Evolutionary conservation across 2,888 invertebrate species (phyloP).

Genomic region (Catocala fraxini): DNA sequence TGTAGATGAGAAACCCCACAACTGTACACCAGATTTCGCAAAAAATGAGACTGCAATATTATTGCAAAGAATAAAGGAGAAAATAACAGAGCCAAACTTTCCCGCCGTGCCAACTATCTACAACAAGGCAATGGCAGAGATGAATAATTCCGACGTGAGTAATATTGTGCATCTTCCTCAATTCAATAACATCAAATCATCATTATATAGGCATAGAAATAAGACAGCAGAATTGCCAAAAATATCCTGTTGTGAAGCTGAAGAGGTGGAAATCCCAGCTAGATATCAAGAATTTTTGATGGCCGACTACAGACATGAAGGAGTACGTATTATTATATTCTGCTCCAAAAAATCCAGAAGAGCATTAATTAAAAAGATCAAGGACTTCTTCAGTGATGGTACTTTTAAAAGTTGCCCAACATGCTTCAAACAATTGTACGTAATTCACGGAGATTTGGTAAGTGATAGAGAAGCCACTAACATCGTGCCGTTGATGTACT

Average conservation of each 20-base stretch:
- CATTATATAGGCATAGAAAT: constrained; percentile 17
- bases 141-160: no score
- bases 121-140: neutral
- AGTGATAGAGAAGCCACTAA: no score
- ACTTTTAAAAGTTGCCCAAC: no score
- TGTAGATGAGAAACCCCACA: constrained; percentile 24
- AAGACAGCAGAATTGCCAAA: constrained; percentile 18
- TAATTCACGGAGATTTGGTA: no score
- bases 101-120: constrained; percentile 7
- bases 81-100: constrained; percentile 5
- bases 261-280: constrained; percentile 15
- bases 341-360: no score
- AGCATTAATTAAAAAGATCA: no score
- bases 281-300: constrained; percentile 12
- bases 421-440: no score
- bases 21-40: constrained; percentile 20
- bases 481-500: no score
- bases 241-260: constrained; percentile 15
- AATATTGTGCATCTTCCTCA: no score
- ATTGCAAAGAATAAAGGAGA: neutral
- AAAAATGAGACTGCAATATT: constrained; percentile 6
- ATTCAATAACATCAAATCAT: neutral
- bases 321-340: neutral
- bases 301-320: constrained; percentile 15
- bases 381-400: no score